Percentiles rank a stretch among this genome's conserved stretches.
Conservation (phyloP, 1,140 invertebrate species). For the Drosophila hydei region DNA sequence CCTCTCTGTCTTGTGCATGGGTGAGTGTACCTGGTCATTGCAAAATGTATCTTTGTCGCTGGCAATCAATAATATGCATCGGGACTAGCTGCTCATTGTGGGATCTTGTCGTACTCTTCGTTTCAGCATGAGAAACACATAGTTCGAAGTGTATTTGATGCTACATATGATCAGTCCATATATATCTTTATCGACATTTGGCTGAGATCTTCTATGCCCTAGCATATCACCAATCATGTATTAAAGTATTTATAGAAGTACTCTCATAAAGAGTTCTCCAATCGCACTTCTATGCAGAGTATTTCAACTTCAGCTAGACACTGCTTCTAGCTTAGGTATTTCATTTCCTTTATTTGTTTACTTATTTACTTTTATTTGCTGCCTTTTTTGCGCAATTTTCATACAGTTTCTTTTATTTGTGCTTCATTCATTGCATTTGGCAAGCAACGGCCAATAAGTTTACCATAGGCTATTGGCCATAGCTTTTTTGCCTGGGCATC, state of each 20-base stretch:
- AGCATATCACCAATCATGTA: too few relatives aligned
- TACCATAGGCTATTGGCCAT: slow-evolving; percentile 53
- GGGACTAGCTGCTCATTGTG: slow-evolving; percentile 49
- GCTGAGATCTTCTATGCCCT: too few relatives aligned
- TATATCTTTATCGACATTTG: too few relatives aligned
- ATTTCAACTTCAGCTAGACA: not conserved
- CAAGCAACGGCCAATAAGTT: slow-evolving; percentile 75
- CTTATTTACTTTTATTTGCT: slow-evolving; percentile 15
- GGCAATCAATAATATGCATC: slow-evolving; percentile 72
- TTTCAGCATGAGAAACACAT: too few relatives aligned
- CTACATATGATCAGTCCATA: too few relatives aligned
- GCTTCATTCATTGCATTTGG: slow-evolving; percentile 70
- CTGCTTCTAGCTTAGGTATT: slow-evolving; percentile 10
- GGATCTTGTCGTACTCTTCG: slow-evolving; percentile 50
- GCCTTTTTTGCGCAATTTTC: slow-evolving; percentile 55
- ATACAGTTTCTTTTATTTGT: slow-evolving; percentile 10
- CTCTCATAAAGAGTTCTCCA: too few relatives aligned
- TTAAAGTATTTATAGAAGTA: too few relatives aligned
- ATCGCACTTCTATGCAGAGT: not conserved
- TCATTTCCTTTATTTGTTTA: slow-evolving; percentile 9
- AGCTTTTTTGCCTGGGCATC: slow-evolving; percentile 52
- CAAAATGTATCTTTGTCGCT: slow-evolving; percentile 55
- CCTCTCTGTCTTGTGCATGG: not conserved
- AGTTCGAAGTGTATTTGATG: too few relatives aligned
- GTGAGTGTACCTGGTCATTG: slow-evolving; percentile 14